Base-by-base conservation (phyloP, 2,113 vertebrate species). In the Callipepla squamata region DNA sequence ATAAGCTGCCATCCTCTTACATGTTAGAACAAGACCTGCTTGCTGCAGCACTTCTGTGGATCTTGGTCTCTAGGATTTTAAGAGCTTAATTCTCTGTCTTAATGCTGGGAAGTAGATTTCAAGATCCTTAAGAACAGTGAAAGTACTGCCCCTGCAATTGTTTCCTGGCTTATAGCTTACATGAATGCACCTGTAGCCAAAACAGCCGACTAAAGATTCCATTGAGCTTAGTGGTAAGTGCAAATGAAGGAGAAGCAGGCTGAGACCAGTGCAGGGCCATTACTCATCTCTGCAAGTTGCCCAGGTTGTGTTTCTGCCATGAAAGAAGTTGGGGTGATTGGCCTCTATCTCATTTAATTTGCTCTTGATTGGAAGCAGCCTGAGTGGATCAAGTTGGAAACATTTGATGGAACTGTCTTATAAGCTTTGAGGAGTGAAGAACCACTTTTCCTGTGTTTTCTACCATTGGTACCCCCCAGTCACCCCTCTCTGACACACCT, bases 71-170 rank as follows among this genome's bases (percentile, higher is more conserved):
- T 50, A 78, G 42, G 45, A 58, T 78, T 65, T 86, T 83, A 80
- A 80, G 51, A 87, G 11, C 61, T 85, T 96, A 83, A 85, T 83
- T 90, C 34, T 70, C 17, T 44, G 2, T 86, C 4, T 75, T 87
- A 89, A 57, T 66, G 44, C 76, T 63, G 57, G 73, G 53, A 92
- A 70, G 61, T 75, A n/a, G 75, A 87, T 87, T 93, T 92, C 59
- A 34, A 79, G 87, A 72, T 85, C 57, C 82, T 85, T 51, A 82
- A 80, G 50, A 79, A 44, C 57, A 80, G 61, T 72, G 59, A n/a
- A 80, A 93, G 61, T 85, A 63, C 32, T 83, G 66, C 42, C 48
- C 70, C 44, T 90, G 47, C 72, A 82, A 14, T 92, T 92, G 67
- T 92, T 91, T 62, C 53, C 58, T 92, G 78, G 15, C 62, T 82